Percentiles rank a stretch among this genome's conserved stretches.
These are phyloP conservation scores for Lasioglossum vierecki DNA, from an alignment of 2,888 invertebrate species.

Conservation along the genomic window DNA sequence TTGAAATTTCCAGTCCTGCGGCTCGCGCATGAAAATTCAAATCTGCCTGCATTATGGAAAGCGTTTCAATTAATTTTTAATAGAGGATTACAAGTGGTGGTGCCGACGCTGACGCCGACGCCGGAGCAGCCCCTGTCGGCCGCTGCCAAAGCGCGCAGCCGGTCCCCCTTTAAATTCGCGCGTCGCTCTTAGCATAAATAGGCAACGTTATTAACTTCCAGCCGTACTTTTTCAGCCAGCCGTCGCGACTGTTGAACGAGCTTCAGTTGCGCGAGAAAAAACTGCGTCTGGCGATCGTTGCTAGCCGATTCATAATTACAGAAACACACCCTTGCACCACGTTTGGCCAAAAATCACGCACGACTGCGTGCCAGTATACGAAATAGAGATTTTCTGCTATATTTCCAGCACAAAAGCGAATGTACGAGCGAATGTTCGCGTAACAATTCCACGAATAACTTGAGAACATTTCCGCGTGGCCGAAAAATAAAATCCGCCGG, in stretches of 20 bases:
- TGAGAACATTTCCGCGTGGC: background rate
- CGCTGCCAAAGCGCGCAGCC: constrained; percentile 11
- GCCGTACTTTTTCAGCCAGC: background rate
- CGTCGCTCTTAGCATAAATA: constrained; percentile 18
- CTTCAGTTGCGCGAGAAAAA: background rate
- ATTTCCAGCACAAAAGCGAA: too few relatives aligned
- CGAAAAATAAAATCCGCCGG: background rate
- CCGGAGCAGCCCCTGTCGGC: background rate
- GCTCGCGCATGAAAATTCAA: constrained; percentile 45
- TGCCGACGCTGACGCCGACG: background rate
- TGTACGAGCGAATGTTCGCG: too few relatives aligned
- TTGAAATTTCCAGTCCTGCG: constrained; percentile 38
- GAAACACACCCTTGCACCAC: background rate
- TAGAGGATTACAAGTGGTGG: constrained; percentile 34
- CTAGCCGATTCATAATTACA: background rate
- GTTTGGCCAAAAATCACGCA: background rate
- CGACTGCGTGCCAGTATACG: too few relatives aligned
- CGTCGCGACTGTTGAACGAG: background rate
- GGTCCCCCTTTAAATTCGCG: constrained; percentile 15
- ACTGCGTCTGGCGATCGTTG: background rate
- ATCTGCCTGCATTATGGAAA: constrained; percentile 46
- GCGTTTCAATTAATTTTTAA: constrained; percentile 52
- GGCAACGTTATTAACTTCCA: constrained; percentile 25
- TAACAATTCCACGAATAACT: background rate
- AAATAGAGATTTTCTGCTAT: too few relatives aligned